Evolutionary conservation across 2,888 invertebrate species (phyloP).

Genomic region (Dimorphilus gyrociliatus): DNA sequence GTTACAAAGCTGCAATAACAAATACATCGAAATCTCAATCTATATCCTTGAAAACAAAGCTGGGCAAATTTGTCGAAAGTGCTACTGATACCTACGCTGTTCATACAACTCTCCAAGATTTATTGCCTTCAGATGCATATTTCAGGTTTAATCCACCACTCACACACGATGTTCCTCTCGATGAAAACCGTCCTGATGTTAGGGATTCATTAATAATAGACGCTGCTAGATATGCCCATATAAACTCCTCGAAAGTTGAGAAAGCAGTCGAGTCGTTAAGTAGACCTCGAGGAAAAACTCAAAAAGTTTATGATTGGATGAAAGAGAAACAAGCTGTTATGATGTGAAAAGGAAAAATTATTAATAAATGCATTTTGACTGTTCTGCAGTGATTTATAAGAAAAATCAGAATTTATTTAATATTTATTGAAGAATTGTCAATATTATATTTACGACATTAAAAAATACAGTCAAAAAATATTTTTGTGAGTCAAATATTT

Average conservation of each 20-base stretch:
- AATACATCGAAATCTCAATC: conserved; percentile 36
- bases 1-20: conserved; percentile 31
- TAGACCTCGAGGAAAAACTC: conserved; percentile 13
- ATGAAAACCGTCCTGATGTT: conserved; percentile 58
- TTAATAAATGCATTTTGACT: too few relatives aligned
- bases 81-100: conserved; percentile 46
- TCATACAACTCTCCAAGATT: conserved; percentile 25
- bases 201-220: conserved; percentile 55
- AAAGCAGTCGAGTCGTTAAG: conserved; percentile 20
- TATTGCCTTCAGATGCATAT: conserved; percentile 50
- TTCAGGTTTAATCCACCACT: conserved; percentile 76
- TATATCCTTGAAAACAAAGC: conserved; percentile 63
- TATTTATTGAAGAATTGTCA: too few relatives aligned
- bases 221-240: conserved; percentile 57
- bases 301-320: conserved; percentile 13
- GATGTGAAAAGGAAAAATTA: too few relatives aligned
- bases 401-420: too few relatives aligned
- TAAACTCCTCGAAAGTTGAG: conserved; percentile 55
- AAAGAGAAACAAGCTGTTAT: too few relatives aligned
- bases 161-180: conserved; percentile 58
- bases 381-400: too few relatives aligned
- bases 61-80: conserved; percentile 44
- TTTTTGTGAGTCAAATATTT: too few relatives aligned
- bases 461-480: too few relatives aligned
- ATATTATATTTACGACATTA: too few relatives aligned